Evolutionary conservation across 2,113 vertebrate species (phyloP), one percentile per base, ranked within the genome.

Genomic region (Aix galericulata): DNA sequence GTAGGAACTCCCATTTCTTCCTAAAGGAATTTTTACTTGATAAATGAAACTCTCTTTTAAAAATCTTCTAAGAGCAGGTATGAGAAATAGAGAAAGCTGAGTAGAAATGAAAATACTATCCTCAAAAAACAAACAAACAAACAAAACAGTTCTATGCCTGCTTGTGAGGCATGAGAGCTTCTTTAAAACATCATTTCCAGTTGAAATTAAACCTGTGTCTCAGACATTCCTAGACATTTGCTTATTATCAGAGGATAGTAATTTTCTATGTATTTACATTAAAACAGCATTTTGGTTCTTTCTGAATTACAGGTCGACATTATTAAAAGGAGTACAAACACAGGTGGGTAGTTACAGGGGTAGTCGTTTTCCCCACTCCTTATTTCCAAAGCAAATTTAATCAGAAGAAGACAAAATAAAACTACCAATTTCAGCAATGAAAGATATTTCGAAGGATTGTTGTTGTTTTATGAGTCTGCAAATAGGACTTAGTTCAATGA

Each of bases 121-220:
- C 0, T 75, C 12, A 66, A 68, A 91, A 80, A 6, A 2, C 9
- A 18, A 48, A 48, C 2, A 48, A 48, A 48, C 46, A 48, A 21
- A 48, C 20, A 48, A 48, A 48, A 21, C 23, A 68, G 42, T 52
- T 52, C 74, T 7, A 7, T 5, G 20, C 22, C 62, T 75, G 25
- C 32, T 6, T 34, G 22, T 67, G 40, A 90, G 60, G 22, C 42
- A 75, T 0, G 0, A 78, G 56, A 79, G 46, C 14, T 17, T 50
- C 11, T 62, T 86, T 36, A 73, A 68, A 86, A 63, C 6, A 8
- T 60, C 3, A 68, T 75, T 84, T 86, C 32, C 44, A 72, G 14
- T 44, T 81, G 62, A 82, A 93, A 85, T 86, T 40, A 94, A 88
- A 64, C 13, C 31, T 38, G 20, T 90, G 36, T n/a, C 91, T 86